Conservation (phyloP, 2,888 invertebrate species). For the Epiblema foenella region DNA sequence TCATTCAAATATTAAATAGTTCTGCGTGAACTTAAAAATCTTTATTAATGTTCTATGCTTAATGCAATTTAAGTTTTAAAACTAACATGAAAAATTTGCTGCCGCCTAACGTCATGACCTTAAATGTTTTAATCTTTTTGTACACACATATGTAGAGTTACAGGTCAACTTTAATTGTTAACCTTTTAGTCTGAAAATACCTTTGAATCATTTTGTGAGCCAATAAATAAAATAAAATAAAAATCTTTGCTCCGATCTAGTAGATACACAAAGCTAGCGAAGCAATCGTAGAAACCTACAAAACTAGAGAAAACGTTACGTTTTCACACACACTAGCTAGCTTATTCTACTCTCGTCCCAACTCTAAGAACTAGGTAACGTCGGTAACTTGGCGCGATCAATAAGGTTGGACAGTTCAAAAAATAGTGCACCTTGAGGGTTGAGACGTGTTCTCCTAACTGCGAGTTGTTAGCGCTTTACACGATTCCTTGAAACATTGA, state of each 20-base stretch:
- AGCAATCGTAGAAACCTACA: not conserved
- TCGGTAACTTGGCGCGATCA: constrained; percentile 44
- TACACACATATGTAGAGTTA: too few relatives aligned
- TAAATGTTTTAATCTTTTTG: too few relatives aligned
- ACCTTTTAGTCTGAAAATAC: too few relatives aligned
- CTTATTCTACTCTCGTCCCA: constrained; percentile 2
- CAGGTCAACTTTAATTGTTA: too few relatives aligned
- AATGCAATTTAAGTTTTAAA: too few relatives aligned
- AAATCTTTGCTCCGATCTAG: not conserved
- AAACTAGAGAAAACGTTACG: constrained; percentile 12
- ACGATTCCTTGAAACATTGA: constrained; percentile 35
- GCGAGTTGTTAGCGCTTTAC: constrained; percentile 38
- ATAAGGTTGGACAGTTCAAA: constrained; percentile 45
- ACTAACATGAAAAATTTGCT: too few relatives aligned
- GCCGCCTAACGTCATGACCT: too few relatives aligned
- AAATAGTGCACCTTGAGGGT: constrained; percentile 44
- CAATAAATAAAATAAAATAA: too few relatives aligned
- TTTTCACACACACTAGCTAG: not conserved
- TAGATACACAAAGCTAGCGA: not conserved
- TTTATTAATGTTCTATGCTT: too few relatives aligned
- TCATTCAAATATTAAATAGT: too few relatives aligned
- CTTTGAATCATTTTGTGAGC: too few relatives aligned
- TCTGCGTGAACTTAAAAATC: too few relatives aligned
- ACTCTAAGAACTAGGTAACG: constrained; percentile 44
- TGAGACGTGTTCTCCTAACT: constrained; percentile 40